A percentile compares a stretch with the other conserved stretches of the same genome.
These are phyloP conservation scores for Papilio machaon DNA, from an alignment of 1,140 invertebrate species.

Conservation along the genomic window DNA sequence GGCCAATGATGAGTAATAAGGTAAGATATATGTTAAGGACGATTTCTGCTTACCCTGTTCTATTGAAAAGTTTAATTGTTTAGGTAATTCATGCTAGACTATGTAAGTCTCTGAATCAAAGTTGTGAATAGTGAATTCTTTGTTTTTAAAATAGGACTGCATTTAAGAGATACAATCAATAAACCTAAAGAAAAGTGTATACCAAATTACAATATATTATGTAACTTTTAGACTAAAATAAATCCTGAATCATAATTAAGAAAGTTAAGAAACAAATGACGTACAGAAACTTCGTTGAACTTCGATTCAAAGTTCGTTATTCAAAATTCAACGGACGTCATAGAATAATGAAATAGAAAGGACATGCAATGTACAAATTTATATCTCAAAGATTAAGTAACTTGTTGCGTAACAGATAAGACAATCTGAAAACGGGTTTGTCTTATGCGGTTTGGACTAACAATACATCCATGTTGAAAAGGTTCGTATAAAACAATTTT, in stretches of 20 bases:
- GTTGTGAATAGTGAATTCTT: no score
- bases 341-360: conserved; percentile 24
- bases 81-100: no score
- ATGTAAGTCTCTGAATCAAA: no score
- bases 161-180: no score
- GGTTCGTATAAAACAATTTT: background rate
- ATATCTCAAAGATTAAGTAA: conserved; percentile 20
- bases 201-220: no score
- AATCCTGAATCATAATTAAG: background rate
- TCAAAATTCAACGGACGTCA: conserved; percentile 13
- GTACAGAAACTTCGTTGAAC: background rate
- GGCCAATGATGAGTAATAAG: conserved; percentile 31
- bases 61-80: no score
- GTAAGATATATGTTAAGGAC: conserved; percentile 4
- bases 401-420: conserved; percentile 19
- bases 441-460: background rate
- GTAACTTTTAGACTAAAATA: background rate
- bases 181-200: no score
- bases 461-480: background rate
- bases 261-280: background rate
- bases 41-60: background rate
- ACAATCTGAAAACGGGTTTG: background rate
- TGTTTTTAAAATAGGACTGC: no score
- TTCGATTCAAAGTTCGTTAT: conserved; percentile 11
- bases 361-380: background rate